Evolutionary conservation across 2,888 invertebrate species (phyloP).

Genomic region (Sclerodermus sp.): DNA sequence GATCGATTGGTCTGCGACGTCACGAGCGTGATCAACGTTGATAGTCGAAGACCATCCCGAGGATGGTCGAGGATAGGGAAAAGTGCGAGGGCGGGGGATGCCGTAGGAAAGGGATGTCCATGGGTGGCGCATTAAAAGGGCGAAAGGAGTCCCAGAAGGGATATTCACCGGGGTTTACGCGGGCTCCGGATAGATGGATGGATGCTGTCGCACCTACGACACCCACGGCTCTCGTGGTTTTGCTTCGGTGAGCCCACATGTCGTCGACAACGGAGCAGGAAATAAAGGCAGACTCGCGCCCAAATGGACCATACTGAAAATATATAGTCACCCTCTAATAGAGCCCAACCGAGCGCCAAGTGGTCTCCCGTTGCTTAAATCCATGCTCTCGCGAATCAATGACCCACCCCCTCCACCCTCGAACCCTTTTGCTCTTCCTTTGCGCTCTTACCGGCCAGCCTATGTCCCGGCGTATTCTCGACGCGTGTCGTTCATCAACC

Average conservation of each 20-base stretch:
- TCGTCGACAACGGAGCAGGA: conserved; percentile 29
- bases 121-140: conserved; percentile 50
- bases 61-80: background rate
- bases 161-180: conserved; percentile 41
- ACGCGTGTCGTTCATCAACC: conserved; percentile 51
- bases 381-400: background rate
- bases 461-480: conserved; percentile 35
- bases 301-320: conserved; percentile 47
- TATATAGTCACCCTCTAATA: conserved; percentile 44
- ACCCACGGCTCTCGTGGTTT: conserved; percentile 45
- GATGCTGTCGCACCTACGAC: conserved; percentile 41
- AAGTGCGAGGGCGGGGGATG: conserved; percentile 5
- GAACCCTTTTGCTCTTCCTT: no score
- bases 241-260: conserved; percentile 56
- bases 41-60: background rate
- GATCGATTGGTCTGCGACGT: conserved; percentile 37
- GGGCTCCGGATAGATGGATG: conserved; percentile 42
- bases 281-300: conserved; percentile 10
- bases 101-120: conserved; percentile 33
- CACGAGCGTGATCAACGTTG: conserved; percentile 29
- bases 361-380: conserved; percentile 42
- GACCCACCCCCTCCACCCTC: no score
- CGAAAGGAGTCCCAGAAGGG: conserved; percentile 54
- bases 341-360: conserved; percentile 42
- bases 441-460: conserved; percentile 27